Conservation (phyloP, 1,140 invertebrate genomes). For the honey bee (Apis mellifera) region Amel_HAv3.1 CM009945.2:5780001-5780500, state of each 20-base stretch:
- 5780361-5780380: slow-evolving; percentile 58
- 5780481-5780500: slow-evolving; percentile 46
- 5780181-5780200: slow-evolving; percentile 71
- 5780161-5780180: slow-evolving; percentile 66
- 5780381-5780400: slow-evolving; percentile 62
- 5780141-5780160: slow-evolving; percentile 60
- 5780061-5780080: slow-evolving; percentile 38
- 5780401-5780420: slow-evolving; percentile 51
- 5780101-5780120: slow-evolving; percentile 39
- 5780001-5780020: slow-evolving; percentile 34
- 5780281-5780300: slow-evolving; percentile 71
- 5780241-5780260: slow-evolving; percentile 62
- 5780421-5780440: slow-evolving; percentile 49
- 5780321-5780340: slow-evolving; percentile 63
- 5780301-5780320: slow-evolving; percentile 70
- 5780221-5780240: slow-evolving; percentile 64
- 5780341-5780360: slow-evolving; percentile 47
- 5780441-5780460: slow-evolving; percentile 48
- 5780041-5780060: slow-evolving; percentile 63
- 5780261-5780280: slow-evolving; percentile 69
- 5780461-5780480: slow-evolving; percentile 42
- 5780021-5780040: slow-evolving; percentile 53
- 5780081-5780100: slow-evolving; percentile 39
- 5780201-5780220: slow-evolving; percentile 62
- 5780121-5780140: slow-evolving; percentile 52